phyloP scores from a whole-genome alignment of 2,797 vertebrate genomes.

The Acestrorhynchus altus region DNA sequence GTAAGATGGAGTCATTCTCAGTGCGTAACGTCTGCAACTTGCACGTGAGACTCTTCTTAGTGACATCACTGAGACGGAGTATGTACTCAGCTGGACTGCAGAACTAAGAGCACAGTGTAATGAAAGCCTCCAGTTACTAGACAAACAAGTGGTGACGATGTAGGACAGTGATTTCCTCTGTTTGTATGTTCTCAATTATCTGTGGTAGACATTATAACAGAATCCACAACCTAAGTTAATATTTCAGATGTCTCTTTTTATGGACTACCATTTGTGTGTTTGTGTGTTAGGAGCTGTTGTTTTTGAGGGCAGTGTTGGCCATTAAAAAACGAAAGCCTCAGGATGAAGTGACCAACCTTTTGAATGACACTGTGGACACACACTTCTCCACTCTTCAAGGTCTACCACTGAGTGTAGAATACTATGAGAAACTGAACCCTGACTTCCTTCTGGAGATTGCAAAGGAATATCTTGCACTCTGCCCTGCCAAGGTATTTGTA shows the following conservation, averaged over 20 bases:
- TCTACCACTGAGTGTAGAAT: constrained; percentile 91
- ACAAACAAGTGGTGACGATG: background rate
- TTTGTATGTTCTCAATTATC: background rate
- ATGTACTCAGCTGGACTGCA: constrained; percentile 19
- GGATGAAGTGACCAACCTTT: constrained; percentile 86
- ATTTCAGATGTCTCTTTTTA: background rate
- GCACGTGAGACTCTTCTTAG: constrained; percentile 9
- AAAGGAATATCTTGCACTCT: constrained; percentile 89
- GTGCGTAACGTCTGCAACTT: constrained; percentile 11
- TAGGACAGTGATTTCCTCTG: background rate
- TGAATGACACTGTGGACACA: constrained; percentile 91
- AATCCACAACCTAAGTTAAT: background rate
- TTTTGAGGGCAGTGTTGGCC: constrained; percentile 86
- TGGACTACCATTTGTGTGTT: background rate
- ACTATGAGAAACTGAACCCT: constrained; percentile 95
- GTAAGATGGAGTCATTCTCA: constrained; percentile 5
- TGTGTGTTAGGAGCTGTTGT: constrained; percentile 85
- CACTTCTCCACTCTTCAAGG: constrained; percentile 90
- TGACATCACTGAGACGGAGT: constrained; percentile 27
- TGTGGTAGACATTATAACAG: background rate
- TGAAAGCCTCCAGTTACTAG: background rate
- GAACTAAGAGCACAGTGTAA: background rate
- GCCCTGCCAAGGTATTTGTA: constrained; percentile 84
- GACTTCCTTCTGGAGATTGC: constrained; percentile 94
- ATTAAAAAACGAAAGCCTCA: constrained; percentile 81